Base-by-base conservation (phyloP, 1,140 invertebrate species). In the Meloidogyne chitwoodi region DNA sequence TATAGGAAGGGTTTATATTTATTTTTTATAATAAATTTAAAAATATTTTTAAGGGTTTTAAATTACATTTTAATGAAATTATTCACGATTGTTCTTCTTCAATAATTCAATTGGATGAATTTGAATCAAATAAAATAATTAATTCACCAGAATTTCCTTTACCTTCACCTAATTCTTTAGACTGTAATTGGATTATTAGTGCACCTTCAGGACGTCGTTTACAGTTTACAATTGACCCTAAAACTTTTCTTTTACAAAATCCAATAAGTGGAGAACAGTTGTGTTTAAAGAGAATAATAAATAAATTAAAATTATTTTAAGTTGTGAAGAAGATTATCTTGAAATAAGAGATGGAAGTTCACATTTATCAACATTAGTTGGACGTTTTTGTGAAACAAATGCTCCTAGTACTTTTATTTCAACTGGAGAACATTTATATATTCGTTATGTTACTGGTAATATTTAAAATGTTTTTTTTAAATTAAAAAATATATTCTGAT, bases 141-240 rank as follows among this genome's bases (percentile, higher is more conserved):
- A 38, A 29, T 6, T 77, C 85, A 31, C 84, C 84, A 61, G 65
- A 79, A 44, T 87, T 69, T 61, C 85, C 85, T 14, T 61, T 79
- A 26, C 19, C 76, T 41, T 27, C 65, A 26, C 65, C 68, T 27
- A 73, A 71, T 29, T 75, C 41, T 44, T 48, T 71, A 48, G 72
- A 76, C 31, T 85, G 84, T 68, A 38, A 71, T 24, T 85, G 83
- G 72, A 77, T 77, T 19, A 73, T 85, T n/a, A 70, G 69, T 27
- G 82, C 79, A 24, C 84, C 85, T 24, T 63, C 82, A 3, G 84
- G 84, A 12, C 79, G 83, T 63, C 83, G 85, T 2, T 16, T 85
- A 5, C 78, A 86, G 73, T 80, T 85, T 66, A 87, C 85, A 2
- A 75, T 83, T 38, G 82, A 85, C 69, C 83, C 81, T n/a, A 48